Percentiles rank a stretch among this genome's conserved stretches.
Evolutionary conservation across 2,888 invertebrate species (phyloP).

Genomic region (Heliconius sara): DNA sequence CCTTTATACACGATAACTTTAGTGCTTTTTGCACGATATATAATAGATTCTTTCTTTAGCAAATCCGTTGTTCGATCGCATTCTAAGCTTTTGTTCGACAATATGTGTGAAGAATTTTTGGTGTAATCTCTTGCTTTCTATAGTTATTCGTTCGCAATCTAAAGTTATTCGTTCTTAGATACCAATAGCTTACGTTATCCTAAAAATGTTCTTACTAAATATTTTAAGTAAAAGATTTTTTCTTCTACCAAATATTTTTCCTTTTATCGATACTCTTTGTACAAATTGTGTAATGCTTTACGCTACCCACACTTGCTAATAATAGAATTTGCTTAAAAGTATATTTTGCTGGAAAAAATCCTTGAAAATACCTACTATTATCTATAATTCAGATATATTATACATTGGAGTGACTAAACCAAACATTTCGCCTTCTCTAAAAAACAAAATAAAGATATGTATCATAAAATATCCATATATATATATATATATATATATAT

Average conservation of each 20-base stretch:
- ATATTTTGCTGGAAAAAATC: neutral
- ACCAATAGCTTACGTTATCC: neutral
- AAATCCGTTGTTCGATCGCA: slow-evolving; percentile 2
- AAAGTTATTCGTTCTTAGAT: neutral
- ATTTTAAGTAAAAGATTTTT: neutral
- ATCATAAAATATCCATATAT: no score
- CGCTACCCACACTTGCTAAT: neutral
- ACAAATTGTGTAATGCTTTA: neutral
- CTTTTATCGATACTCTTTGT: neutral
- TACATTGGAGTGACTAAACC: no score
- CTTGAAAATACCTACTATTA: no score
- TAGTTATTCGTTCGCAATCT: neutral
- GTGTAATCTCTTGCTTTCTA: neutral
- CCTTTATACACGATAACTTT: slow-evolving; percentile 4
- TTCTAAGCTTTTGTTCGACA: slow-evolving; percentile 18
- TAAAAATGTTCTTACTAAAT: neutral
- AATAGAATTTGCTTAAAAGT: neutral
- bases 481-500: no score
- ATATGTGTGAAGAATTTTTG: slow-evolving; percentile 14
- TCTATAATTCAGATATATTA: no score
- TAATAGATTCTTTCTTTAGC: slow-evolving; percentile 1
- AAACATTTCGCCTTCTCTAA: no score
- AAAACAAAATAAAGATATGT: no score
- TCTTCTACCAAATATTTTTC: neutral
- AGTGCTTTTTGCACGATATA: slow-evolving; percentile 7